phyloP scores from a whole-genome alignment of 2,888 invertebrate genomes.

The Pseudanteris insignis region DNA sequence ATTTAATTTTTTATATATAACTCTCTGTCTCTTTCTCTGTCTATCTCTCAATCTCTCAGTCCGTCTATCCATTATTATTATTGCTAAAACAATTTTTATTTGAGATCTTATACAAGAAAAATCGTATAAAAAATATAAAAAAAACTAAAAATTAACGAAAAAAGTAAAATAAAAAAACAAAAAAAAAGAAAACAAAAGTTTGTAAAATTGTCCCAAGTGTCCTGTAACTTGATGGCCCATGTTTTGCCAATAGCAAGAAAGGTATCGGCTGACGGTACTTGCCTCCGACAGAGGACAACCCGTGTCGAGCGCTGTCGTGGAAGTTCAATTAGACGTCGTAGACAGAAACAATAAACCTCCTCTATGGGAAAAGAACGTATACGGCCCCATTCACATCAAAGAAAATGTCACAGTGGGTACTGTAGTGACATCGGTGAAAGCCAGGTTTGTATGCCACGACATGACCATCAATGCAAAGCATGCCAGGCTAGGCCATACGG shows the following conservation, averaged over 20 bases:
- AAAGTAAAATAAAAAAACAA: constrained; percentile 48
- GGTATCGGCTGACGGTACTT: constrained; percentile 94
- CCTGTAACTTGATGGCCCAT: constrained; percentile 73
- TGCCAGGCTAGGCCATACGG: constrained; percentile 61
- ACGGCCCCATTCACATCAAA: constrained; percentile 97
- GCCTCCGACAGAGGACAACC: constrained; percentile 95
- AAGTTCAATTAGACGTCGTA: constrained; percentile 97
- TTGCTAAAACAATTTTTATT: constrained; percentile 25
- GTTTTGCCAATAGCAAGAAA: constrained; percentile 88
- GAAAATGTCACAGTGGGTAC: constrained; percentile 99
- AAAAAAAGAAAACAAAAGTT: constrained; percentile 50
- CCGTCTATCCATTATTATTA: constrained; percentile 41
- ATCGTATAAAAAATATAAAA: constrained; percentile 16
- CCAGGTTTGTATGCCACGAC: constrained; percentile 85
- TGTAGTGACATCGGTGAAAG: constrained; percentile 97
- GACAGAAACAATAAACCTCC: constrained; percentile 98
- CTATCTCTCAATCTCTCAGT: constrained; percentile 42
- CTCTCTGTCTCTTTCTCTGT: constrained; percentile 30
- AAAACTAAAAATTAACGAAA: constrained; percentile 29
- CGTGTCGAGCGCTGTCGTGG: constrained; percentile 93
- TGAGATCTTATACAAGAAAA: constrained; percentile 13
- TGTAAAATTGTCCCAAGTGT: constrained; percentile 63
- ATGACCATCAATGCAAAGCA: constrained; percentile 61
- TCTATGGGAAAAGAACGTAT: constrained; percentile 93
- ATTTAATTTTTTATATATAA: constrained; percentile 58